Evolutionary conservation across 2,888 invertebrate genomes (phyloP).

Genomic region (Deilephila elpenor): DNA sequence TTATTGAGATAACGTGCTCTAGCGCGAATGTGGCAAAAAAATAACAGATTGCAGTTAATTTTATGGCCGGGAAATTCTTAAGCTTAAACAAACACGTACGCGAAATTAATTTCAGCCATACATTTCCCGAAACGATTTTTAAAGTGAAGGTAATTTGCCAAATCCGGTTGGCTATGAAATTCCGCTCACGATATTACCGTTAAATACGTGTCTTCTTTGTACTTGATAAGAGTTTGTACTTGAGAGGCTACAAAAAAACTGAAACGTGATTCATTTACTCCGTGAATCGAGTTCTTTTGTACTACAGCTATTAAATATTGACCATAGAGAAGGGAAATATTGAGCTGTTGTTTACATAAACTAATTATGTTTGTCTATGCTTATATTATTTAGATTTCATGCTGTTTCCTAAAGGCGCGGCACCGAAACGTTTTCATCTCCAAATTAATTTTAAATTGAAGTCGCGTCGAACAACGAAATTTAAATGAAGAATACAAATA

Average conservation of each 20-base stretch:
- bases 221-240: too few relatives aligned
- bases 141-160: slow-evolving; percentile 66
- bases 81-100: slow-evolving; percentile 73
- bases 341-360: slow-evolving; percentile 3
- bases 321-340: neutral
- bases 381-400: slow-evolving; percentile 22
- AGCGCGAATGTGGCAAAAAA: slow-evolving; percentile 62
- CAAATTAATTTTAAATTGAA: slow-evolving; percentile 57
- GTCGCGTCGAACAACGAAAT: slow-evolving; percentile 55
- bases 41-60: slow-evolving; percentile 68
- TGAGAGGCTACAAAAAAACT: neutral
- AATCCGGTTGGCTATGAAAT: slow-evolving; percentile 62
- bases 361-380: slow-evolving; percentile 6
- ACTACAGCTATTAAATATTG: neutral
- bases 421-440: slow-evolving; percentile 31
- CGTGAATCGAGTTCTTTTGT: slow-evolving; percentile 1
- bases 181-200: slow-evolving; percentile 23
- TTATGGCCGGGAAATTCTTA: slow-evolving; percentile 64
- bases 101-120: slow-evolving; percentile 66
- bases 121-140: slow-evolving; percentile 64
- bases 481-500: slow-evolving; percentile 61
- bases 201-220: slow-evolving; percentile 18
- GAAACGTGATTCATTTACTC: neutral
- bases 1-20: slow-evolving; percentile 67
- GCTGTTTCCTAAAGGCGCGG: slow-evolving; percentile 6